A percentile compares a stretch with the other conserved stretches of the same genome.
Conservation (phyloP, 1,140 invertebrate species). For the Bursaphelenchus mucronatus region DNA sequence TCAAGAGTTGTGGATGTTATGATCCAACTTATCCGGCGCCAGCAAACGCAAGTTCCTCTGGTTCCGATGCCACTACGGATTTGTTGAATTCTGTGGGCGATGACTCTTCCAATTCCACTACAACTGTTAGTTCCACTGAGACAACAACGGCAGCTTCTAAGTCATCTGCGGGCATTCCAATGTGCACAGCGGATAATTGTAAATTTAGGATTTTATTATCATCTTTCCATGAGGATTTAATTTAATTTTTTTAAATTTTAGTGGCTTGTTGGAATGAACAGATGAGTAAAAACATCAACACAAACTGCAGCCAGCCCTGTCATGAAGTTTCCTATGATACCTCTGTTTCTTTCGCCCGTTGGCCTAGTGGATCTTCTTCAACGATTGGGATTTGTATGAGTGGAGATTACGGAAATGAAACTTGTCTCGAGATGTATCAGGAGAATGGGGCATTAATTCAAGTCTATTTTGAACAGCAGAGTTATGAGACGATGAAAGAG, state of each 20-base stretch:
- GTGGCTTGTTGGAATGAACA: background rate
- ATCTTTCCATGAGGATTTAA: background rate
- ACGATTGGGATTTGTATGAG: conserved; percentile 32
- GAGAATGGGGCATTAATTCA: conserved; percentile 36
- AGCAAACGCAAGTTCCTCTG: background rate
- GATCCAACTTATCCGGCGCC: conserved; percentile 28
- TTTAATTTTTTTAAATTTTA: conserved; percentile 18
- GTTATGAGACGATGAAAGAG: conserved; percentile 33
- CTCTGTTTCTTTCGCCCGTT: conserved; percentile 24
- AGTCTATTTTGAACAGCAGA: conserved; percentile 38
- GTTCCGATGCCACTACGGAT: conserved; percentile 13
- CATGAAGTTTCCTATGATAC: conserved; percentile 35
- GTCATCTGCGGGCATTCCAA: too few species aligned
- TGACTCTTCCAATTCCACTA: too few species aligned
- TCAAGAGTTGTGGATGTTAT: conserved; percentile 21
- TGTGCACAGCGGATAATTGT: too few species aligned
- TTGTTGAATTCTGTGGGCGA: conserved; percentile 14
- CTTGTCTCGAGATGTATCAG: conserved; percentile 31
- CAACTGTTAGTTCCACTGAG: too few species aligned
- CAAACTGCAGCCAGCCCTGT: conserved; percentile 32
- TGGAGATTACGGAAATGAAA: conserved; percentile 24
- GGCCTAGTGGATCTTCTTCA: conserved; percentile 28
- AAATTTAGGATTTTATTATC: too few species aligned
- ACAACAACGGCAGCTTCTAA: too few species aligned
- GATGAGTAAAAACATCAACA: background rate